Evolutionary conservation across 2,113 vertebrate species (phyloP).

Genomic region (Oncorhynchus gorbuscha): DNA sequence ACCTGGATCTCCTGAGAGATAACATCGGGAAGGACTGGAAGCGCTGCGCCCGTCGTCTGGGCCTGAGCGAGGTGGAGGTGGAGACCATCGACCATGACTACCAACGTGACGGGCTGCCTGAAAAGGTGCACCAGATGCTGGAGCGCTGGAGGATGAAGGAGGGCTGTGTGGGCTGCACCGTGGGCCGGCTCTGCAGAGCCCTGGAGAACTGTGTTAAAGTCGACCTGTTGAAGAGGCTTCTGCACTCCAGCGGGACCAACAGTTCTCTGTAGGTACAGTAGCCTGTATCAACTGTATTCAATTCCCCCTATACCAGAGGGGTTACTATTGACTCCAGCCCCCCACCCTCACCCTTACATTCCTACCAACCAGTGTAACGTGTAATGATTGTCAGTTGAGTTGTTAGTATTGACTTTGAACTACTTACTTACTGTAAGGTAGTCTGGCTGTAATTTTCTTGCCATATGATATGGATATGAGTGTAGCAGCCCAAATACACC

Average conservation of each 20-base stretch:
- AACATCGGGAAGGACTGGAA: constrained; percentile 88
- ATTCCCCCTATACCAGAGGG: too few species aligned
- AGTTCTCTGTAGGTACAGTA: too few species aligned
- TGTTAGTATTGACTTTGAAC: too few species aligned
- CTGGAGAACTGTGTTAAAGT: constrained; percentile 69
- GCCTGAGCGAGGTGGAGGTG: constrained; percentile 79
- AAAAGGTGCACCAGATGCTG: constrained; percentile 93
- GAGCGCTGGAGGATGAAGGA: constrained; percentile 87
- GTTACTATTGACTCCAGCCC: too few species aligned
- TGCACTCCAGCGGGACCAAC: constrained; percentile 41
- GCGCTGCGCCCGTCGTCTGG: constrained; percentile 81
- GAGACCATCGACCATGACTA: constrained; percentile 90
- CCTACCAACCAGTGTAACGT: too few species aligned
- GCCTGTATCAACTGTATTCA: too few species aligned
- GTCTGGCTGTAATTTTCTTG: too few species aligned
- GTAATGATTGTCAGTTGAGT: too few species aligned
- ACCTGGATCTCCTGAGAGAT: constrained; percentile 83
- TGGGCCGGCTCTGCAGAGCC: constrained; percentile 83
- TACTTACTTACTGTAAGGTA: too few species aligned
- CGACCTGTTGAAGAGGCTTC: constrained; percentile 72
- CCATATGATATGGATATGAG: too few species aligned
- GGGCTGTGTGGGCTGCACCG: constrained; percentile 80
- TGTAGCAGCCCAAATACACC: too few species aligned
- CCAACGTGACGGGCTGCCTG: constrained; percentile 83
- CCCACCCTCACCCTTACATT: too few species aligned